Evolutionary conservation across 2,797 vertebrate genomes (phyloP), one percentile per base, ranked within the genome.

Genomic region (Danio aesculapii): DNA sequence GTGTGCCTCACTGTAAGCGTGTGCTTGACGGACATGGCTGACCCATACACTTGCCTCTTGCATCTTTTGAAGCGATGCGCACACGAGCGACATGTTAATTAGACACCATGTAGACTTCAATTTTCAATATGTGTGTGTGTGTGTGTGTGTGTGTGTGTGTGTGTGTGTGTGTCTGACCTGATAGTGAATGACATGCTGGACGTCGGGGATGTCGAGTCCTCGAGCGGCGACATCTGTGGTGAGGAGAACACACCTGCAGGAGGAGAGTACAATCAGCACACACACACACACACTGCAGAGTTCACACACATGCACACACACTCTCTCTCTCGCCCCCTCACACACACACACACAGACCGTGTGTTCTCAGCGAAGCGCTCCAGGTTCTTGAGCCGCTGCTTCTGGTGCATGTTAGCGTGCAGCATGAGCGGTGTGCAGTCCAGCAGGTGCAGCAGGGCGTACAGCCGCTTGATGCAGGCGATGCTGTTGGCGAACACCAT

Each of bases 401-500:
- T 99, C 93, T 99, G 98, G 89, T 99, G 98, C 98, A 99, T 99
- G 90, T 98, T 99, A 61, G 98, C 98, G 0, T 99, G 98, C 17
- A 99, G 93, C 46, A 96, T 95, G 81, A 99, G 90, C 0, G 97
- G 96, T 69, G 90, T 91, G 10, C 92, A 91, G 71, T 96, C 96
- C 86, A 99, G 79, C 86, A 97, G 97, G 16, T 94, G 94, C 84
- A 99, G 95, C 79, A 99, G 94, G 16, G 96, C 94, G 58, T 88
- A 96, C 43, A 99, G 95, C 67, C 98, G 95, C 89, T 98, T 99
- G 89, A 99, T 96, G 84, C 97, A 98, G 85, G 98, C 97, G 83
- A 99, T 99, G 78, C 98, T 99, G 92, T 99, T 99, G 82, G 98
- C 97, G 74, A 99, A 99, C 87, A 99, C 98, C 93, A 99, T 96